Percentiles rank a stretch among this genome's conserved stretches.
These are phyloP conservation scores for Stichopus chloronotus DNA, from an alignment of 35 echinoderm and acorn worm species.

Conservation along the genomic window DNA sequence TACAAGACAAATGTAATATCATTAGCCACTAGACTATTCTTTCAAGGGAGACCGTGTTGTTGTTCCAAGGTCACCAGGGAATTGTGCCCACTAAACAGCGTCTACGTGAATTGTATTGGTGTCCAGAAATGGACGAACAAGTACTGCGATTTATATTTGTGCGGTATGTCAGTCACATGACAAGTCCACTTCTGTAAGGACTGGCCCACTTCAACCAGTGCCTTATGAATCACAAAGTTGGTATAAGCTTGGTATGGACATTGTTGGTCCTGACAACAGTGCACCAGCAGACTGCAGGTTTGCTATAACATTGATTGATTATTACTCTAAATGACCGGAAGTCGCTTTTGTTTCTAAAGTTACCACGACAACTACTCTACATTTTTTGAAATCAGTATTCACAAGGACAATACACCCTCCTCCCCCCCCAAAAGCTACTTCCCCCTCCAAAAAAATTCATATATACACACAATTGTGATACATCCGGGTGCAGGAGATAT, in stretches of 20 bases:
- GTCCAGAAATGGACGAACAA: constrained; percentile 71
- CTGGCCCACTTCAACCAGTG: constrained; percentile 67
- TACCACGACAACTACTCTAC: background rate
- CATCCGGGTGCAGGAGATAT: no score
- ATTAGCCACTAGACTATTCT: no score
- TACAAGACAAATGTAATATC: no score
- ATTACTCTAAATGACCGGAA: constrained; percentile 56
- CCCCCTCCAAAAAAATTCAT: no score
- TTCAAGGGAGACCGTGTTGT: constrained; percentile 47
- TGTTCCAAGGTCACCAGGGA: constrained; percentile 68
- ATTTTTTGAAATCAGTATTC: no score
- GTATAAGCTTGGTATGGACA: constrained; percentile 34
- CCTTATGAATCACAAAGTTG: background rate
- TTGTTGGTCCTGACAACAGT: constrained; percentile 44
- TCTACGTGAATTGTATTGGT: constrained; percentile 65
- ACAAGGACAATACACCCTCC: no score
- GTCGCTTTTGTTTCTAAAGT: constrained; percentile 30
- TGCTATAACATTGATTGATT: constrained; percentile 64
- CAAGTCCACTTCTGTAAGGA: constrained; percentile 12
- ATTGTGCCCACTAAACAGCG: constrained; percentile 72
- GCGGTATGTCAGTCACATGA: constrained; percentile 54
- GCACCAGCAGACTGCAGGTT: constrained; percentile 47
- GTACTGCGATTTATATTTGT: constrained; percentile 52
- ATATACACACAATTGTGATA: no score
- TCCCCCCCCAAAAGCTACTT: no score